Percentiles rank a stretch among this genome's conserved stretches.
Conservation (phyloP, 2,888 invertebrate species). For the Drosophila quinaria region DNA sequence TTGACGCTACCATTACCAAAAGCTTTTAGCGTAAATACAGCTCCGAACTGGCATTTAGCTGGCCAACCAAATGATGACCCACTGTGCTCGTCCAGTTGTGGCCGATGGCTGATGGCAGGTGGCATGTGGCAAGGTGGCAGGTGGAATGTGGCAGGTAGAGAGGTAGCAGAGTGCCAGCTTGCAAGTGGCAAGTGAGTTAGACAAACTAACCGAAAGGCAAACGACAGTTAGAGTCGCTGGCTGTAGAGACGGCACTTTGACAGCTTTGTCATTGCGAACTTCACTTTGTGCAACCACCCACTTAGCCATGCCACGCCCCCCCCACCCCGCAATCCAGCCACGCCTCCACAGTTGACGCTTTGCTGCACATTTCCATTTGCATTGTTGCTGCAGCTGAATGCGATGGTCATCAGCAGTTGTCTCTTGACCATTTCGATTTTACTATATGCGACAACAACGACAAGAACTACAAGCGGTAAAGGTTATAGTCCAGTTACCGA, state of each 20-base stretch:
- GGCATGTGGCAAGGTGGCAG: conserved; percentile 2
- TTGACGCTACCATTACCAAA: conserved; percentile 73
- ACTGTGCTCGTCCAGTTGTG: conserved; percentile 2
- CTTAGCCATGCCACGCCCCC: background rate
- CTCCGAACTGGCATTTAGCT: conserved; percentile 52
- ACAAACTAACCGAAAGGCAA: conserved; percentile 33
- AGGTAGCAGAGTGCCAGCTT: background rate
- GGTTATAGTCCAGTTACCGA: no score
- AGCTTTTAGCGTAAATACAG: conserved; percentile 71
- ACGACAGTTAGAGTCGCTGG: conserved; percentile 22
- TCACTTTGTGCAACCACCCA: conserved; percentile 44
- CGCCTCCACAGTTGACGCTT: conserved; percentile 18
- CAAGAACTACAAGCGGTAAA: conserved; percentile 12
- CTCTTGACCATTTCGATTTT: conserved; percentile 20
- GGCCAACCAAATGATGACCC: conserved; percentile 13
- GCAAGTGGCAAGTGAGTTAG: conserved; percentile 10
- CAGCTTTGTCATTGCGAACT: conserved; percentile 73
- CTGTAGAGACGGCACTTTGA: conserved; percentile 65
- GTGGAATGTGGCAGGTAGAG: background rate
- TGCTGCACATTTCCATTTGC: conserved; percentile 59
- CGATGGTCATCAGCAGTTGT: conserved; percentile 6
- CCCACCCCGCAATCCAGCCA: background rate
- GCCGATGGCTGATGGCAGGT: conserved; percentile 8
- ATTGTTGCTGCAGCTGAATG: conserved; percentile 12
- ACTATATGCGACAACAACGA: conserved; percentile 22